These are phyloP conservation scores for Apogon hyalosoma DNA, from an alignment of 2,797 vertebrate genomes.

Conservation along the genomic window DNA sequence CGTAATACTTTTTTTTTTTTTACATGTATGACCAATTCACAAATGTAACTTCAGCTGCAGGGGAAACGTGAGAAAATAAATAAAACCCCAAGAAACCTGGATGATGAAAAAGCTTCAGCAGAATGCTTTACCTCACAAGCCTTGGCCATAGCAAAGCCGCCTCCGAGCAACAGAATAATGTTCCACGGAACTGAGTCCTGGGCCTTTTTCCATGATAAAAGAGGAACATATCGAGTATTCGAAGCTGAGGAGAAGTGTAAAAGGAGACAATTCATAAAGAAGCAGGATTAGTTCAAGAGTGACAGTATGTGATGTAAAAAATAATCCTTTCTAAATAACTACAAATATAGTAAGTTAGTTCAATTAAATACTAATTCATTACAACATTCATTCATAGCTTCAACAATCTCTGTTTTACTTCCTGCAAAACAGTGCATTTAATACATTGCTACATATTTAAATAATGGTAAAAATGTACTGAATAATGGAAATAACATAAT, in stretches of 20 bases:
- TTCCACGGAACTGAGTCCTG: constrained; percentile 96
- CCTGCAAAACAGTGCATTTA: not conserved
- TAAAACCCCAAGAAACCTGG: not conserved
- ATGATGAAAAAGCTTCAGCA: not conserved
- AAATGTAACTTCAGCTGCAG: not conserved
- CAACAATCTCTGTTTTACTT: constrained; percentile 3
- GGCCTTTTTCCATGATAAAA: constrained; percentile 94
- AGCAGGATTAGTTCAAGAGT: not conserved
- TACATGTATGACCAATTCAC: no score
- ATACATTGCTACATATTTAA: no score
- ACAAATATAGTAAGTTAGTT: not conserved
- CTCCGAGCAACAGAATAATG: constrained; percentile 94
- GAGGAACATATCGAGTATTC: constrained; percentile 88
- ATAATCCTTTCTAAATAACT: not conserved
- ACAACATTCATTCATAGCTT: not conserved
- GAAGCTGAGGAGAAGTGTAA: constrained; percentile 80
- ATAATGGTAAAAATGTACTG: no score
- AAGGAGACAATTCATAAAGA: not conserved
- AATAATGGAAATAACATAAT: no score
- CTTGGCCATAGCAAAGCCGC: constrained; percentile 97
- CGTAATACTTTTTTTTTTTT: no score
- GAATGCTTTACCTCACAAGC: constrained; percentile 90
- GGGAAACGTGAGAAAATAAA: not conserved
- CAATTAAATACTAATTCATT: not conserved
- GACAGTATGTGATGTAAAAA: not conserved